These are phyloP conservation scores for Octodon degus DNA, from an alignment of 2,113 vertebrate species.

Conservation along the genomic window DNA sequence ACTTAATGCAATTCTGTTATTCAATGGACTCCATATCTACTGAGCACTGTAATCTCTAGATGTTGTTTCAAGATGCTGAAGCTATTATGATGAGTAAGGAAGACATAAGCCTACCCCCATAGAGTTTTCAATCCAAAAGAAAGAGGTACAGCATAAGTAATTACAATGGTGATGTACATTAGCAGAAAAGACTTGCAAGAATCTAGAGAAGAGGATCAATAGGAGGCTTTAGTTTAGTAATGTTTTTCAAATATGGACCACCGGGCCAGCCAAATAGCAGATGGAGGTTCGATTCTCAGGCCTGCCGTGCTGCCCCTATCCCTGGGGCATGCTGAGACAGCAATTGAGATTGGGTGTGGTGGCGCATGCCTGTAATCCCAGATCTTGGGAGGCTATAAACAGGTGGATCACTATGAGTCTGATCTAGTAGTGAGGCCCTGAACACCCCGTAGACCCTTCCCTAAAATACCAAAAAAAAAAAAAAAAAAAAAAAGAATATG, in stretches of 20 bases:
- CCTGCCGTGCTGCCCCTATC: too few species aligned
- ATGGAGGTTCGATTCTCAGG: too few species aligned
- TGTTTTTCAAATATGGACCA: not conserved
- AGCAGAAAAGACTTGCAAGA: not conserved
- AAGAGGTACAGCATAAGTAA: not conserved
- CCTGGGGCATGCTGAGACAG: too few species aligned
- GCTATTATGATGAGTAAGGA: not conserved
- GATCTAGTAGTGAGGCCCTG: too few species aligned
- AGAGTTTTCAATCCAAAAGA: not conserved
- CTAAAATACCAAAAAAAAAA: too few species aligned
- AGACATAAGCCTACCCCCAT: not conserved
- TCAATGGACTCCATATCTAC: not conserved
- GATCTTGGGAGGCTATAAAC: too few species aligned
- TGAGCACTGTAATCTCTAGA: not conserved
- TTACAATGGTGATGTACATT: not conserved
- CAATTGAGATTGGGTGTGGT: too few species aligned
- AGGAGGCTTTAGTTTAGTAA: not conserved
- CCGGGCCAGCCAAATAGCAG: too few species aligned
- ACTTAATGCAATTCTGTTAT: constrained; percentile 10
- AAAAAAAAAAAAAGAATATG: too few species aligned
- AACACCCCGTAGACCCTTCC: too few species aligned
- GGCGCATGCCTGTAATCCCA: too few species aligned
- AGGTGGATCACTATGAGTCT: too few species aligned
- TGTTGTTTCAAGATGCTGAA: constrained; percentile 5
- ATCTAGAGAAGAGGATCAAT: not conserved